Base-by-base conservation (phyloP, 1,140 invertebrate genomes). In the Hirudo medicinalis region DNA sequence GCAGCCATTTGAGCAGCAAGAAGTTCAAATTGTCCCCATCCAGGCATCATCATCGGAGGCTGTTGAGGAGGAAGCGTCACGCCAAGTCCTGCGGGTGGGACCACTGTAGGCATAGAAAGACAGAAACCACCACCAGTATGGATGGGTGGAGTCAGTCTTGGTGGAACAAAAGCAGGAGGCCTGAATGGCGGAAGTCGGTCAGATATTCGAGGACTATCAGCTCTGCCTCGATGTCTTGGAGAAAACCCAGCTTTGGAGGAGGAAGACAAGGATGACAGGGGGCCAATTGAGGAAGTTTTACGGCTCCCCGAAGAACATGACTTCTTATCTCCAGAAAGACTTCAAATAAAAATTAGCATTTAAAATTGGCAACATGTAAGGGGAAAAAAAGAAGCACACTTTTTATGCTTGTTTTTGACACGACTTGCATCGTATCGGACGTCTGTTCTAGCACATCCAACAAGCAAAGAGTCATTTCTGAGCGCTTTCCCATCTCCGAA, bases 1-100 rank as follows among this genome's bases (percentile, higher is more conserved):
- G 57, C 57, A 25, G 57, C 57, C 57, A 63, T 63, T 63, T 63
- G 57, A 63, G 57, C 57, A 22, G 57, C 57, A 25, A 63, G 57
- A n/a, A 63, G 57, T 63, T 63, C 57, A 63, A 63, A 63, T 32
- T 63, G 57, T 63, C 22, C 22, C 57, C 57, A 63, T 22, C 57
- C 57, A 32, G 57, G 57, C 57, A 63, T 63, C 57, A 63, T 63
- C 57, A 63, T 63, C 8, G 57, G 29, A 25, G 57, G 57, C 6
- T 63, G 57, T 22, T 63, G 57, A 19, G 57, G 57, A 32, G 57
- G 57, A 11, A 63, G 57, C 11, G 57, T 63, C 57, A 63, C 57
- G 8, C 57, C 57, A 22, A 63, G 57, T 32, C 57, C 57, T 13
- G 43, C 11, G 15, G 43, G 43, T 13, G 43, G 43, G 8, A 22